Conservation (phyloP, 1,140 invertebrate genomes). For the Dinoponera quadriceps region DNA sequence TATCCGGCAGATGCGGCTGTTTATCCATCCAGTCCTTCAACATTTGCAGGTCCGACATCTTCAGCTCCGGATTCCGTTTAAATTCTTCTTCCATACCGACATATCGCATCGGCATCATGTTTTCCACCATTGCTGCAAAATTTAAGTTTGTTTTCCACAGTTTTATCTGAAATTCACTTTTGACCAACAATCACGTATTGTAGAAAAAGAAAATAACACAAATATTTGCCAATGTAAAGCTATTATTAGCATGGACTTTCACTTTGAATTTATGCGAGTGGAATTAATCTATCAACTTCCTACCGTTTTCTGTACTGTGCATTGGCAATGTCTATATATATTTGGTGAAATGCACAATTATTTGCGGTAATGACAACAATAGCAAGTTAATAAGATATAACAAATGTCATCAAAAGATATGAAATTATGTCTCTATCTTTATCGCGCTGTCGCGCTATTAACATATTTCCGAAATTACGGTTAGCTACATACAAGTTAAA, state of each 20-base stretch:
- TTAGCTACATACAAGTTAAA: too few species aligned
- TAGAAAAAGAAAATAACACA: background rate
- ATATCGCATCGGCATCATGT: slow-evolving; percentile 16
- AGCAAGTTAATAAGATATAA: background rate
- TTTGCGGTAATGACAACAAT: background rate
- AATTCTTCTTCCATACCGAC: slow-evolving; percentile 84
- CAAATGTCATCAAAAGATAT: background rate
- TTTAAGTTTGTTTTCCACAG: background rate
- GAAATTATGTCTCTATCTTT: background rate
- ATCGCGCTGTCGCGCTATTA: too few species aligned
- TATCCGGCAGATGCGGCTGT: slow-evolving; percentile 87
- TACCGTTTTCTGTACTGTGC: background rate
- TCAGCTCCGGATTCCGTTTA: slow-evolving; percentile 86
- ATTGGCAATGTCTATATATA: background rate
- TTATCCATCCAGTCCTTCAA: slow-evolving; percentile 87
- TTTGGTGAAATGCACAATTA: background rate
- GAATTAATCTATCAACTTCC: too few species aligned
- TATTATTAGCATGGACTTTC: too few species aligned
- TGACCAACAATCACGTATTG: background rate
- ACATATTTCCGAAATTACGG: background rate
- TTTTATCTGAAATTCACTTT: background rate
- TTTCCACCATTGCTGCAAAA: background rate
- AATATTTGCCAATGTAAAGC: background rate
- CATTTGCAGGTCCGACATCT: slow-evolving; percentile 85
- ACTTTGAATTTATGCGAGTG: too few species aligned